Conservation (phyloP, 2,888 invertebrate genomes). For the Leptodirus hochenwartii region DNA sequence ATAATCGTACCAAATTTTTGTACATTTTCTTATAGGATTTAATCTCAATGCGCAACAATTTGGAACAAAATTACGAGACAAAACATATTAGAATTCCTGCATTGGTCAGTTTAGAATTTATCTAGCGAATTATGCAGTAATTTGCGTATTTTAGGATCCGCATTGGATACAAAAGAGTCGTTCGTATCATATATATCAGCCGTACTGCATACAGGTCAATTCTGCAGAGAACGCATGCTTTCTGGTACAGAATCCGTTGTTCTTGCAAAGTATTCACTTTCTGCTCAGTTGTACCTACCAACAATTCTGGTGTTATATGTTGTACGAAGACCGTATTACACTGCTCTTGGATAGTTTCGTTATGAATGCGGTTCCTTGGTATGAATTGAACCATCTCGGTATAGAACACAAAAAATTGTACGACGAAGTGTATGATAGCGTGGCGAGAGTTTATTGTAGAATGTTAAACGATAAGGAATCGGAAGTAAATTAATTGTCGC, state of each 20-base stretch:
- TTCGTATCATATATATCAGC: conserved; percentile 18
- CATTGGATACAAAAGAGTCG: conserved; percentile 20
- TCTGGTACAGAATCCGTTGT: conserved; percentile 18
- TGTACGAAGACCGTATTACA: conserved; percentile 19
- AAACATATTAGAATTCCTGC: no score
- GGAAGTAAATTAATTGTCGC: conserved; percentile 29
- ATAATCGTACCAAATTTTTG: no score
- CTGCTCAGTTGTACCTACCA: conserved; percentile 23
- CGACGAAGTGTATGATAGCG: conserved; percentile 38
- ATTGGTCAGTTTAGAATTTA: no score
- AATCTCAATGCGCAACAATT: no score
- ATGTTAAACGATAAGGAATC: conserved; percentile 65
- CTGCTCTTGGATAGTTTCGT: conserved; percentile 21
- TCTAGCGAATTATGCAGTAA: no score
- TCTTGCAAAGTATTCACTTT: conserved; percentile 20
- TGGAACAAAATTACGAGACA: no score
- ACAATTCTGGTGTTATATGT: conserved; percentile 26
- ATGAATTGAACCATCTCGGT: conserved; percentile 23
- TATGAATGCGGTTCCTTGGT: conserved; percentile 22
- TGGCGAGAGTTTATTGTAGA: conserved; percentile 55
- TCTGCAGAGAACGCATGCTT: conserved; percentile 19
- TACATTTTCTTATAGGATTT: no score
- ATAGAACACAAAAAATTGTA: conserved; percentile 31
- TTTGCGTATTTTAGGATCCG: no score
- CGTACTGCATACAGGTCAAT: conserved; percentile 18